These are phyloP conservation scores for Sphaeramia orbicularis DNA, from an alignment of 2,797 vertebrate species.

Conservation along the genomic window DNA sequence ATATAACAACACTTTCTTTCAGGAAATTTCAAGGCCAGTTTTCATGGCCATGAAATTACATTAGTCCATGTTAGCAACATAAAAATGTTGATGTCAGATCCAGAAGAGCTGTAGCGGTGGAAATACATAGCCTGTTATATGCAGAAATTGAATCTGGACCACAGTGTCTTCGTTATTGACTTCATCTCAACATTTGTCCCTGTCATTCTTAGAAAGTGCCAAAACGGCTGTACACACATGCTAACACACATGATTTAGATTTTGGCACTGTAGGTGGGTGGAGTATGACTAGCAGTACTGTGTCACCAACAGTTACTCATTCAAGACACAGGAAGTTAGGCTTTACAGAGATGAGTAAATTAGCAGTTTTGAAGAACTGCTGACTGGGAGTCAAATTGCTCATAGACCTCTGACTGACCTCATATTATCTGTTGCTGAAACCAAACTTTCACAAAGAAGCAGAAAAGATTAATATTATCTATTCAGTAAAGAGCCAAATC, in stretches of 20 bases:
- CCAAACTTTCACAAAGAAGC: not conserved
- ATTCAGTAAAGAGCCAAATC: not conserved
- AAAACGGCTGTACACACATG: conserved; percentile 10
- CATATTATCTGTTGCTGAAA: not conserved
- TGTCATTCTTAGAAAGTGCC: not conserved
- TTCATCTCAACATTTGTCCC: not conserved
- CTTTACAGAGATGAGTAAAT: no score
- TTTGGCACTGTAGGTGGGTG: not conserved
- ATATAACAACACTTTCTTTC: not conserved
- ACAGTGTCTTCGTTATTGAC: not conserved
- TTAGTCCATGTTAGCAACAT: conserved; percentile 20
- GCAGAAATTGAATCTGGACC: conserved; percentile 4
- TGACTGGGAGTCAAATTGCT: no score
- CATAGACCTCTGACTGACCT: not conserved
- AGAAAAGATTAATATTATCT: no score
- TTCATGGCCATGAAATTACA: conserved; percentile 18
- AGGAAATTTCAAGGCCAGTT: conserved; percentile 20
- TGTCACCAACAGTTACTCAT: not conserved
- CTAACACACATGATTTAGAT: conserved; percentile 17
- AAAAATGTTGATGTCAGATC: conserved; percentile 36
- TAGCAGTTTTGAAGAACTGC: no score
- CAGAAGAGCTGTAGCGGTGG: not conserved
- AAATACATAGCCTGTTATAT: not conserved
- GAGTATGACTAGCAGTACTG: not conserved
- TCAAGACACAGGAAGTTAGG: no score